phyloP scores from a whole-genome alignment of 2,113 vertebrate species.

The Tautogolabrus adspersus region DNA sequence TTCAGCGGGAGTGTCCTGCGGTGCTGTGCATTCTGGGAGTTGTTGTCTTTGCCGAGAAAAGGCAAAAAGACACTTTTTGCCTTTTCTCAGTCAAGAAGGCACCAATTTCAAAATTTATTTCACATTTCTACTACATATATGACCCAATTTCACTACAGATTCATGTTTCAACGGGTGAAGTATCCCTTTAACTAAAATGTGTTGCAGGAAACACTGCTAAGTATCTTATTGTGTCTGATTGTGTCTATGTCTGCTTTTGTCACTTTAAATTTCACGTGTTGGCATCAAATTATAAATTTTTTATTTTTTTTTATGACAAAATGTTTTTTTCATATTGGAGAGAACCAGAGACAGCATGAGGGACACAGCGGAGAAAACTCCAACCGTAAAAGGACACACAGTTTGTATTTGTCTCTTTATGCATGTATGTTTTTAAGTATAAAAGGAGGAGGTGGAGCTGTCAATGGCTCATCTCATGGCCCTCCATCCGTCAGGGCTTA shows the following conservation, averaged over 20 bases:
- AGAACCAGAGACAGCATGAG: not conserved
- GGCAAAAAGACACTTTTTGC: no score
- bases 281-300: not conserved
- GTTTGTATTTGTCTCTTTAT: slow-evolving; percentile 32
- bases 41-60: no score
- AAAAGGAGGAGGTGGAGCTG: slow-evolving; percentile 71
- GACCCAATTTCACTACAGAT: no score
- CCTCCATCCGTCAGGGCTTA: slow-evolving; percentile 94
- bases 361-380: slow-evolving; percentile 7
- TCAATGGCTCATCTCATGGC: slow-evolving; percentile 88
- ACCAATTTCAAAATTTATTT: no score
- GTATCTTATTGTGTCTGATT: no score
- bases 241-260: not conserved
- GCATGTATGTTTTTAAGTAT: slow-evolving; percentile 35
- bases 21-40: no score
- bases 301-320: not conserved
- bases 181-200: no score
- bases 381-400: slow-evolving; percentile 29
- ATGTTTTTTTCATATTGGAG: not conserved
- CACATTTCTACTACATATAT: no score
- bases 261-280: not conserved
- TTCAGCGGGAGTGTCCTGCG: no score
- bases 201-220: no score
- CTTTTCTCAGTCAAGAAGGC: no score
- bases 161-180: no score